Base-by-base conservation (phyloP, 2,797 vertebrate genomes). In the Pantherophis vulpinus region DNA sequence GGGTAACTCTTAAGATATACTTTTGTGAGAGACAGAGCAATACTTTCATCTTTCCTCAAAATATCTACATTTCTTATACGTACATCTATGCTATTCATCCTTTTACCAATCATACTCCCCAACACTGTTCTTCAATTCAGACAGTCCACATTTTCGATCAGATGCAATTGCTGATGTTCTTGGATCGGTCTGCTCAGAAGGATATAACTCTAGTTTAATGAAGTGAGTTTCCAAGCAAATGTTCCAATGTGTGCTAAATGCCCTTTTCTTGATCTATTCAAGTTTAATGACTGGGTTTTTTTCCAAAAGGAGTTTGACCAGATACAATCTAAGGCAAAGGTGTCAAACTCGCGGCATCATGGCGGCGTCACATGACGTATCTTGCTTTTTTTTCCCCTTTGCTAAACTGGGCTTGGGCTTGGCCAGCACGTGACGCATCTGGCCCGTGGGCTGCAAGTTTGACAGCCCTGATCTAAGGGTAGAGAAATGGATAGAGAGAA, bases 361-460 rank as follows among this genome's bases (percentile, higher is more conserved):
- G 11, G 54, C 2, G 0, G 54, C 0, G 11, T 55, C 54, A 12
- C 2, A 11, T 55, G 54, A 55, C 14, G 0, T 56, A 56, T 16
- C 56, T 4, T 14, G 14, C 14, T 9, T 54, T 56, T 56, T 56
- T 56, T 16, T 0, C 56, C 56, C 13, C 56, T 56, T 56, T 4
- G 0, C 14, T 56, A 58, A 58, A 58, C 16, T 18, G 16, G 56
- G 14, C 4, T 3, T 56, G 12, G 13, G 55, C 55, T 56, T 59
- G 58, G 58, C 58, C 6, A 59, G 1, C 6, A 20, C 0, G 1
- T 59, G 58, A 23, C 16, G 5, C 4, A 59, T 59, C 58, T 1
- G 1, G 58, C 5, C 18, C 18, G 0, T 1, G 4, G 58, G 16
- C 58, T 5, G 0, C 5, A 2, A 59, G 5, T 59, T 59, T 59